Base-by-base conservation (phyloP, 2,113 vertebrate species). In the Eretmochelys imbricata region DNA sequence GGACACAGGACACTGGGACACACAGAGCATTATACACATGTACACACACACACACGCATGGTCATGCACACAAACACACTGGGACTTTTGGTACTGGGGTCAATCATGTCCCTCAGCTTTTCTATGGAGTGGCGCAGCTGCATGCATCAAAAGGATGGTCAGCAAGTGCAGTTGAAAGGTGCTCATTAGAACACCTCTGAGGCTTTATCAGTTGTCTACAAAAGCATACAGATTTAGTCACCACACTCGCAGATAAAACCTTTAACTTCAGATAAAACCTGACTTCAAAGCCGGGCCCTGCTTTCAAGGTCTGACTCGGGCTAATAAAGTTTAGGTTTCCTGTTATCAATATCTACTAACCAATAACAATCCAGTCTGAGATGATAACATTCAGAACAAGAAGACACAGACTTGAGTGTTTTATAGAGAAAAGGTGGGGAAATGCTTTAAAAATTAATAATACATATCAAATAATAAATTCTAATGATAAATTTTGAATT, bases 151-250 rank as follows among this genome's bases (percentile, higher is more conserved):
- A 96, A 92, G 91, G 94, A 95, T 93, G 94, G 93, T 93, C 90
- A 89, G 92, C 90, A 85, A 94, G 95, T 69, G 92, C 96, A 72
- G 93, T 94, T 84, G 93, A 96, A 97, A 86, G 57, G 22, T 27
- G 92, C 89, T 96, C 92, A 96, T 95, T 96, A 97, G 93, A 96
- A 94, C 95, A 95, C 96, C 96, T 97, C 95, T 95, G 96, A 97
- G 94, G 96, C 94, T 97, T 96, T 96, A 96, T 97, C 96, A 95
- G 81, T 93, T 96, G 96, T 96, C 97, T 97, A 96, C 96, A 96
- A 96, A 95, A 94, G 94, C 89, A 94, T 91, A 97, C 94, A 94
- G 93, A 94, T 89, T 94, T 94, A 92, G 91, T 94, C 96, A 96
- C 96, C 94, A 97, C 93, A 95, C 94, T 91, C 91, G 81, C 65